phyloP scores from a whole-genome alignment of 2,888 invertebrate genomes.

The Drosophila phalerata region DNA sequence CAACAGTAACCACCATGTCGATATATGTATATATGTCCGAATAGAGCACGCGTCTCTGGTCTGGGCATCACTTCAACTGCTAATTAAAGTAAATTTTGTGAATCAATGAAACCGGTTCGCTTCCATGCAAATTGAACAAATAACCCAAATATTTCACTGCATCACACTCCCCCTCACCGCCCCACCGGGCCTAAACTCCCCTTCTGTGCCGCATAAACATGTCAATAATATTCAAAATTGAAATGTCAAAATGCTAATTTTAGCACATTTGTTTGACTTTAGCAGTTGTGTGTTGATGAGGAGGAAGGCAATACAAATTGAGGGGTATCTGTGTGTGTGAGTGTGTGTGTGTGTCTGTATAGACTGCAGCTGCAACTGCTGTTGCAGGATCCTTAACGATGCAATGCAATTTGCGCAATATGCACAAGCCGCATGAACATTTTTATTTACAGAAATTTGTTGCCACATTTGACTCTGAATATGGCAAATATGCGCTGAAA shows the following conservation, averaged over 20 bases:
- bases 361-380: conserved; percentile 1
- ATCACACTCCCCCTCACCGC: too few relatives aligned
- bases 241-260: conserved; percentile 80
- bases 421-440: conserved; percentile 59
- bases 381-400: conserved; percentile 19
- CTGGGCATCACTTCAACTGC: conserved; percentile 52
- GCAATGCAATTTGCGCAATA: conserved; percentile 68
- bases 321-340: background rate
- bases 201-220: conserved; percentile 53
- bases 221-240: conserved; percentile 78
- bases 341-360: too few relatives aligned
- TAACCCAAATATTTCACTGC: conserved; percentile 4
- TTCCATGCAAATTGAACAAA: conserved; percentile 37
- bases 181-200: background rate
- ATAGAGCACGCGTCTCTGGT: conserved; percentile 20
- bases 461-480: conserved; percentile 34
- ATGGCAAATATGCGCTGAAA: conserved; percentile 9
- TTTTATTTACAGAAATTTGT: conserved; percentile 67
- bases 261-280: conserved; percentile 70
- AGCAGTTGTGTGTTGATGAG: conserved; percentile 4
- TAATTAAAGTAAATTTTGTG: conserved; percentile 75
- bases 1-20: conserved; percentile 6
- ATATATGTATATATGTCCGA: background rate
- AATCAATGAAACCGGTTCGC: conserved; percentile 60
- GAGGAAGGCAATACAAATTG: background rate